Evolutionary conservation across 92 coral and sea anemone genomes (phyloP).

Genomic region (Zoanthus sociatus): DNA sequence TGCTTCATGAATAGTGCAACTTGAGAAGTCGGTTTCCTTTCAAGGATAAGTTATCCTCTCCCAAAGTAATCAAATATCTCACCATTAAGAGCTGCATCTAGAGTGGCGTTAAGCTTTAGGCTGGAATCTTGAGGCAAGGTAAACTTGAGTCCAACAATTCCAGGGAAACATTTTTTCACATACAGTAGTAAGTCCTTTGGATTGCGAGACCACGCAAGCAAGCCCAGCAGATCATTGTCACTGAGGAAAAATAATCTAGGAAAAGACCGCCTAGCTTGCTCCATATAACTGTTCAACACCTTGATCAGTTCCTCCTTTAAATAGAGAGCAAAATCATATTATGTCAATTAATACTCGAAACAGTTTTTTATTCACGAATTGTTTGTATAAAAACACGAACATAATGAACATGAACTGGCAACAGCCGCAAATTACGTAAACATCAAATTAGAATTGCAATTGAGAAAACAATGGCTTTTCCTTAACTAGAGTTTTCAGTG

Average conservation of each 20-base stretch:
- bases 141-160: constrained; percentile 82
- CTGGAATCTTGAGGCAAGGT: constrained; percentile 82
- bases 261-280: constrained; percentile 77
- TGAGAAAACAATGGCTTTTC: too few relatives aligned
- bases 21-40: too few relatives aligned
- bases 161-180: constrained; percentile 95
- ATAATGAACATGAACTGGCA: too few relatives aligned
- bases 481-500: too few relatives aligned
- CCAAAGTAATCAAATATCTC: neutral
- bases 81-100: constrained; percentile 97
- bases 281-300: constrained; percentile 71
- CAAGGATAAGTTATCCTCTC: too few relatives aligned
- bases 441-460: too few relatives aligned
- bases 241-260: constrained; percentile 90
- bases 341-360: neutral
- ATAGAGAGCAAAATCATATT: neutral
- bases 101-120: constrained; percentile 68
- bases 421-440: too few relatives aligned
- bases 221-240: constrained; percentile 83
- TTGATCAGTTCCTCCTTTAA: constrained; percentile 89
- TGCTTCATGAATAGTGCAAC: too few relatives aligned
- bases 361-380: neutral
- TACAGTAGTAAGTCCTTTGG: constrained; percentile 90
- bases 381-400: too few relatives aligned
- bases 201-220: constrained; percentile 92